These are phyloP conservation scores for Caligus rogercresseyi DNA, from an alignment of 1,140 invertebrate genomes.

Conservation along the genomic window DNA sequence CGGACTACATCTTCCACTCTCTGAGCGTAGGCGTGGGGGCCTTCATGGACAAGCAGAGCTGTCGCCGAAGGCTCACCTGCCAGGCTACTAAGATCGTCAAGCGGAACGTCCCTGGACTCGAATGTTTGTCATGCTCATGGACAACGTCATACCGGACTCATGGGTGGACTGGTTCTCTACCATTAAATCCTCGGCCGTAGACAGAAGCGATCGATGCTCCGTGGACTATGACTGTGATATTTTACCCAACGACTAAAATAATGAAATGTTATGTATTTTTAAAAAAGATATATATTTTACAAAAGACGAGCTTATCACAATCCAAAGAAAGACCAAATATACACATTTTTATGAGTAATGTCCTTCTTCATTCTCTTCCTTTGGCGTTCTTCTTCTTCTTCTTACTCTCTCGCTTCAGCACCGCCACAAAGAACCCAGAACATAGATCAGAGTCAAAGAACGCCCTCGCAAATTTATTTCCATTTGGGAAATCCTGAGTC, in stretches of 20 bases:
- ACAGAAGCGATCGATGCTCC: slow-evolving; percentile 2
- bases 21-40: neutral
- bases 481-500: slow-evolving; percentile 13
- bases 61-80: slow-evolving; percentile 2
- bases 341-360: too few relatives aligned
- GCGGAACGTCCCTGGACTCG: neutral
- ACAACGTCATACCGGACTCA: neutral
- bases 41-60: slow-evolving; percentile 1
- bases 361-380: neutral
- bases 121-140: slow-evolving; percentile 2
- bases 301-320: neutral
- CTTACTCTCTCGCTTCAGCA: slow-evolving; percentile 42
- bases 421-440: slow-evolving; percentile 81
- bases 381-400: neutral
- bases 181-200: neutral
- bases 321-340: neutral
- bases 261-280: too few relatives aligned
- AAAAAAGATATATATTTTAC: neutral
- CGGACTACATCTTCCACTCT: neutral
- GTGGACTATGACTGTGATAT: slow-evolving; percentile 2
- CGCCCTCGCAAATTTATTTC: slow-evolving; percentile 49
- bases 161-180: slow-evolving; percentile 8
- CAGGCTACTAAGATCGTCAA: neutral
- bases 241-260: neutral
- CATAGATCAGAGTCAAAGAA: slow-evolving; percentile 51